Evolutionary conservation across 2,113 vertebrate genomes (phyloP), one percentile per base, ranked within the genome.

Genomic region (Gnathonemus longibarbis): DNA sequence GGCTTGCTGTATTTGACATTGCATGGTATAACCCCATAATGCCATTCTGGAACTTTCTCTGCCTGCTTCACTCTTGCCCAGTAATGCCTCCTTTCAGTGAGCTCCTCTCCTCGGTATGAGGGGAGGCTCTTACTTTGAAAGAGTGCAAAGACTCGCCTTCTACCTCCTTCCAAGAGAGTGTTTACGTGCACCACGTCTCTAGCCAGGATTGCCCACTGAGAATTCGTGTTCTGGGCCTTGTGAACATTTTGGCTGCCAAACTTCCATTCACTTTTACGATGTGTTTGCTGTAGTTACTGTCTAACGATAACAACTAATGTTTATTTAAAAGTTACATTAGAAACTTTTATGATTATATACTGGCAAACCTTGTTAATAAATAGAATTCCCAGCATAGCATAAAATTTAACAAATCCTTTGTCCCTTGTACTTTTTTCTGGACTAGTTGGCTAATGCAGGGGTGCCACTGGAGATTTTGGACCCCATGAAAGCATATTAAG

Each of bases 211-310:
- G 19, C 87, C 9, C 39, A 39, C 17, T 45, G 35, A 50, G 56
- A 8, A n/a, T 21, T 39, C 1, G 7, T 42, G 35, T 45, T 35
- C 27, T 88, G 46, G 27, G 13, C 27, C n/a, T 62, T 56, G 56
- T 35, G 45, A 90, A 50, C 4, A n/a, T 74, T 15, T 24, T 31
- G 19, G 8, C 35, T 39, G 89, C 84, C 84, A 50, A 66, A 49
- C 39, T 86, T 42, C 17, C 89, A 46, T 24, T 49, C 31, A 15
- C 31, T 8, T 62, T 66, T 52, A 48, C 24, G 35, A 62, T 62
- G 19, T 90, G 53, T 74, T 77, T 90, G 84, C 24, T 87, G 83
- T 90, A 49, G 83, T 90, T 90, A 90, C 49, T 58, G 88, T 45
- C 88, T 62, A 24, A 19, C 49, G 11, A 49, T 31, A 19, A 24